Evolutionary conservation across 2,888 invertebrate genomes (phyloP).

Genomic region (Ormia ochracea): DNA sequence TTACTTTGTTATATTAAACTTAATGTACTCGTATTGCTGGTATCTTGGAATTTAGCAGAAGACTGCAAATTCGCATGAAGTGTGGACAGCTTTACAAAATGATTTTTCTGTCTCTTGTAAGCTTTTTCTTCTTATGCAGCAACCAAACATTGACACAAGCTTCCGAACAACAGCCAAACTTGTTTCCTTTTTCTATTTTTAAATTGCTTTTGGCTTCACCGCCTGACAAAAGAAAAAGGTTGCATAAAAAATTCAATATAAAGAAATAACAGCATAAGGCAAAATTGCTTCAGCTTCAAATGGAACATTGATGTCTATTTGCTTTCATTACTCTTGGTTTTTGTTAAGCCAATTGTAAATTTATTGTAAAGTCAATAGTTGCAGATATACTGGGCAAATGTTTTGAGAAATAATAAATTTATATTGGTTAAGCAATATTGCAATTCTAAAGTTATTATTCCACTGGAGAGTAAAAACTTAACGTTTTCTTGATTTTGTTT

Average conservation of each 20-base stretch:
- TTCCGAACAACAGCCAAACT: constrained; percentile 27
- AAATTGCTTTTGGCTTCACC: constrained; percentile 47
- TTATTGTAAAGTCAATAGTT: background rate
- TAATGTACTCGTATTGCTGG: constrained; percentile 49
- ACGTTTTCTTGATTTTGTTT: too few species aligned
- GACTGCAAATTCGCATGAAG: constrained; percentile 39
- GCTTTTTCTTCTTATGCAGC: background rate
- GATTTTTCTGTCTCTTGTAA: background rate
- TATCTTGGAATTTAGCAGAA: constrained; percentile 49
- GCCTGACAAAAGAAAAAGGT: constrained; percentile 28
- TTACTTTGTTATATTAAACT: constrained; percentile 18
- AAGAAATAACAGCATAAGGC: background rate
- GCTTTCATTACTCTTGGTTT: background rate
- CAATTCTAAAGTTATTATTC: too few species aligned
- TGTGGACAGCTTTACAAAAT: background rate
- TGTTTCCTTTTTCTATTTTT: constrained; percentile 10
- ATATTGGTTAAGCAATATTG: background rate
- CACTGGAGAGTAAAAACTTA: background rate
- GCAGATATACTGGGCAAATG: background rate
- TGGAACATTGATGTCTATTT: background rate
- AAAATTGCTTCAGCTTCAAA: background rate
- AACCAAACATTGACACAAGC: constrained; percentile 22
- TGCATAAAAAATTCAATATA: constrained; percentile 11
- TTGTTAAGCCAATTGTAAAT: background rate
- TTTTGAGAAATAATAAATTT: background rate